Base-by-base conservation (phyloP, 2,113 vertebrate species). In the Coracopsis vasa region DNA sequence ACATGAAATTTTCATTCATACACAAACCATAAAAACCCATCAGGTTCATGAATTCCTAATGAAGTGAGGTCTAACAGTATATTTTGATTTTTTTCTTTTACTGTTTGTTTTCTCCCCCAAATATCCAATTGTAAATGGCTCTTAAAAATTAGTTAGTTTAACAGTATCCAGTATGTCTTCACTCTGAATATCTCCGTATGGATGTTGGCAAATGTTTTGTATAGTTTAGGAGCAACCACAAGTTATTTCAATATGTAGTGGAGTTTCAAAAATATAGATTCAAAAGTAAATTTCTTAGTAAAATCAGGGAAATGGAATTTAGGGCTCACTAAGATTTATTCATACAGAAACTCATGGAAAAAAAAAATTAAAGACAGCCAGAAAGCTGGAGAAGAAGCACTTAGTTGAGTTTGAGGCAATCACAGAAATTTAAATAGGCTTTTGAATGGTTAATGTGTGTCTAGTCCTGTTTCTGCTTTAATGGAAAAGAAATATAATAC, bases 1-100 rank as follows among this genome's bases (percentile, higher is more conserved):
- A 97, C 64, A 82, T 97, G 96, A 97, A 97, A 97, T 98, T 98
- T 98, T 98, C 97, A 97, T 98, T 98, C 96, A 97, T 96, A 97
- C 92, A 97, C 96, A 97, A 97, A 97, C 94, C 88, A 82, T 98
- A 97, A 98, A 97, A 97, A 66, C 85, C 67, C 96, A 97, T 98
- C 96, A 96, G 96, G 97, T 97, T 97, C 96, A 96, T 97, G 96
- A 98, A 97, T 98, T 98, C 96, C 97, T 96, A 97, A 97, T 97
- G 95, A 96, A 91, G 91, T 96, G 91, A 95, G 80, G 58, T 96
- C 93, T 90, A 92, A 90, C 73, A 84, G 69, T 94, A 90, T 96
- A 90, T 95, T 97, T 94, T 88, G 82, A 82, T 95, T 62, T 86
- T 94, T 93, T 47, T 47, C n/a, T 94, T 97, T 97, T 94, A 89